phyloP scores from a whole-genome alignment of 2,888 invertebrate species.

The Nemotelus nigrinus region DNA sequence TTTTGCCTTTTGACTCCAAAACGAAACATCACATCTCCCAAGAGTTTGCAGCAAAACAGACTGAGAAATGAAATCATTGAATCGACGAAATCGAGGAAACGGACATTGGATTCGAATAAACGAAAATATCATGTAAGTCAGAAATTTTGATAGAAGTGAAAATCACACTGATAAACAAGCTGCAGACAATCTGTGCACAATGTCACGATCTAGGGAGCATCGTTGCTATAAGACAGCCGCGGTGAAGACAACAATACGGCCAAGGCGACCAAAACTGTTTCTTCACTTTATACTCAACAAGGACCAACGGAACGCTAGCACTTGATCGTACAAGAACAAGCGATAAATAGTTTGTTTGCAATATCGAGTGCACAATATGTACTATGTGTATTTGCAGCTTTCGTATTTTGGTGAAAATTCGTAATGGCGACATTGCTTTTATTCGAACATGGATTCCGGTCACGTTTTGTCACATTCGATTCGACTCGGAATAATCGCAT shows the following conservation, averaged over 20 bases:
- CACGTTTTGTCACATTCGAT: slow-evolving; percentile 29
- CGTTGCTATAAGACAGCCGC: background rate
- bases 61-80: background rate
- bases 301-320: background rate
- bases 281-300: slow-evolving; percentile 3
- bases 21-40: background rate
- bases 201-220: background rate
- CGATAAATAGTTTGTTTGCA: slow-evolving; percentile 27
- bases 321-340: background rate
- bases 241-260: background rate
- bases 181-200: background rate
- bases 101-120: slow-evolving; percentile 4
- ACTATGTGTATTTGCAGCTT: background rate
- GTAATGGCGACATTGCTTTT: slow-evolving; percentile 1
- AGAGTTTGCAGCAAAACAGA: no score
- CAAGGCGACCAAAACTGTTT: background rate
- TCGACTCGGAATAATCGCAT: slow-evolving; percentile 4
- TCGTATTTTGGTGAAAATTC: background rate
- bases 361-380: slow-evolving; percentile 10
- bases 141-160: background rate
- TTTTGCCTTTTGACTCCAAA: background rate
- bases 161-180: background rate
- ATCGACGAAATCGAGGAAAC: background rate
- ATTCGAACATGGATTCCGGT: slow-evolving; percentile 22
- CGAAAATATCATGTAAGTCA: no score